Percentiles rank a stretch among this genome's conserved stretches.
phyloP scores from a whole-genome alignment of 2,888 invertebrate species.

The Tetranychus piercei region DNA sequence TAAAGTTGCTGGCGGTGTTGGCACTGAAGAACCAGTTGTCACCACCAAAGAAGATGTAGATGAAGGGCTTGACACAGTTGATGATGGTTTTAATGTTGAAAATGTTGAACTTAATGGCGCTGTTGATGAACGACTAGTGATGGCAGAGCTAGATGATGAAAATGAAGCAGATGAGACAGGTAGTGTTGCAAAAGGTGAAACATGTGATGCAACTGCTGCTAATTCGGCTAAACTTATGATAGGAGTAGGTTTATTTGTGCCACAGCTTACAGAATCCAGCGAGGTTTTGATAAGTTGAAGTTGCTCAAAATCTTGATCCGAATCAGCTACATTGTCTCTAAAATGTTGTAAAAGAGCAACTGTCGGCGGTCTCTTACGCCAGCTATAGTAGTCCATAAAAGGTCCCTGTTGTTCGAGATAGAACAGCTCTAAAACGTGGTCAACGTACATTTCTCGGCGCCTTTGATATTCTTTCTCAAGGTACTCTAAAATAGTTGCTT shows the following conservation, averaged over 20 bases:
- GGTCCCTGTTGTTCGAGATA: constrained; percentile 69
- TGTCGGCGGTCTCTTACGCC: constrained; percentile 56
- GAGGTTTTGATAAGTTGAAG: constrained; percentile 14
- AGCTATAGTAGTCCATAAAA: constrained; percentile 66
- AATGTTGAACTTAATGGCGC: neutral
- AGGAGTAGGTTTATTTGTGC: constrained; percentile 5
- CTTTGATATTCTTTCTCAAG: constrained; percentile 28
- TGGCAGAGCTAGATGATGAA: neutral
- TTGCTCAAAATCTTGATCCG: constrained; percentile 36
- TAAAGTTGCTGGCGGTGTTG: too few relatives aligned
- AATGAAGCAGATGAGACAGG: neutral
- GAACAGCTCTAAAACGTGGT: constrained; percentile 51
- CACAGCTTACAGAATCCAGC: constrained; percentile 9
- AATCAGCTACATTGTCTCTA: constrained; percentile 50
- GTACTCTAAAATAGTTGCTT: neutral
- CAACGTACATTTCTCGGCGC: constrained; percentile 32
- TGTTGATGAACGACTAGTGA: constrained; percentile 1
- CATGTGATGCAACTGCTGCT: constrained; percentile 2
- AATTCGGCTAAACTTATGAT: constrained; percentile 2
- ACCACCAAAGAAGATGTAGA: neutral
- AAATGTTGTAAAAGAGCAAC: constrained; percentile 55
- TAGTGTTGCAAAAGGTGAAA: neutral
- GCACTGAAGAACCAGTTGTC: too few relatives aligned
- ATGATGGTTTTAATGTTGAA: neutral
- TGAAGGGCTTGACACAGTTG: neutral